Evolutionary conservation across 2,888 invertebrate genomes (phyloP), one percentile per base, ranked within the genome.

Genomic region (Caradrina clavipalpis): DNA sequence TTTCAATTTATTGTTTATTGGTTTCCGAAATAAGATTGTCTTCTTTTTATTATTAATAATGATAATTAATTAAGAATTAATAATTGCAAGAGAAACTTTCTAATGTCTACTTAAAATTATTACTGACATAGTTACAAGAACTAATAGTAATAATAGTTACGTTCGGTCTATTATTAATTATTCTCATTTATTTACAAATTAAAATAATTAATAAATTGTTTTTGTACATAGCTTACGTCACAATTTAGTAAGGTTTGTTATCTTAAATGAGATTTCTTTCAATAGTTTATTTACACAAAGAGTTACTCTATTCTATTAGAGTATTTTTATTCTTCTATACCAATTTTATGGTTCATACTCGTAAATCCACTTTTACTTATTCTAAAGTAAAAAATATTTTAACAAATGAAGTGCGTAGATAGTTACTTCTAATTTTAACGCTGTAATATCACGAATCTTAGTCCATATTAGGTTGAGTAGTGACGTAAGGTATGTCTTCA

Each of bases 1-100:
- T 93, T 93, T 93, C 92, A 93, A 91, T 94, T 94, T 93, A 94
- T 94, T 95, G 95, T 95, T 94, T 93, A 94, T 94, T 94, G 91
- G 92, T 94, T 94, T 94, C 91, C 89, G 92, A 94, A 95, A 94
- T 93, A 92, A 95, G 92, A 88, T 92, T 90, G 91, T 90, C 84
- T 90, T 87, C 86, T 92, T 95, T 87, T 92, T 89, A 90, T 91
- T 86, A 92, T 90, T 90, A 91, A 88, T 90, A 89, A 90, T 90
- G 83, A 73, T 73, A 91, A 90, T 88, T 91, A 92, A 91, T 92
- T 93, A 93, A 90, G 88, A 92, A 91, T 92, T 90, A 92, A 92
- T 92, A 91, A 92, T 92, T 93, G 94, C 92, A 92, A 93, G 93
- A 93, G 92, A 94, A 92, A 91, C 87, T 73, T 83, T 92, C 94